Base-by-base conservation (phyloP, 2,113 vertebrate genomes). In the Maccullochella peelii region DNA sequence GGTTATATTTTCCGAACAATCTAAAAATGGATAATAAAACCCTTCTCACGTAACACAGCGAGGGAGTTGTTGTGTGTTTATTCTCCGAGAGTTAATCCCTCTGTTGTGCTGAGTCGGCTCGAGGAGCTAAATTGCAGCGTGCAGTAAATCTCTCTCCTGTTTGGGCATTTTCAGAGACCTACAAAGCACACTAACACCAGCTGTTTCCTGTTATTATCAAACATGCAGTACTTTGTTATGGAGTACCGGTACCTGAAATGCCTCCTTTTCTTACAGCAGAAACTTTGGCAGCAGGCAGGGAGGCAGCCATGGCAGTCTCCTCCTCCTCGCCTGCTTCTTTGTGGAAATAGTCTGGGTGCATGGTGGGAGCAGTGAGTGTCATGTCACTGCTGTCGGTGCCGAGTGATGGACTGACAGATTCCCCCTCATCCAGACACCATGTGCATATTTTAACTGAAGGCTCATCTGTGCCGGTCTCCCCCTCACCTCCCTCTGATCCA, bases 261-360 rank as follows among this genome's bases (percentile, higher is more conserved):
- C 69, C 86, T 82, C 79, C 33, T 0, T 92, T 91, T 0, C 77
- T 86, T 20, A 84, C 93, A 3, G 94, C 73, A 54, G 94, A 92
- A 65, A 94, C 90, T 3, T 88, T 91, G 27, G 94, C 93, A 0
- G 93, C 94, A 67, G 95, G 92, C 66, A 93, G 80, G n/a, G 83
- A 74, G 14, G 2, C 75, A 80, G 82, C 89, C 55, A 86, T 70
- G 16, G n/a, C 78, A 0, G 59, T 79, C 66, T 68, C 42, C 12
- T 70, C 62, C 25, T 77, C 68, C 33, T 33, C 38, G 38, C 6
- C 38, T 38, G 38, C 82, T 50, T 69, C 75, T 66, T 54, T 62
- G 1, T 71, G 50, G n/a, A 69, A 38, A 1, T 73, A 23, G 11
- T 78, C 27, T 1, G 73, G 59, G 15, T 16, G 3, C 1, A 69